Base-by-base conservation (phyloP, 2,797 vertebrate genomes). In the Tenualosa thibaudeaui region DNA sequence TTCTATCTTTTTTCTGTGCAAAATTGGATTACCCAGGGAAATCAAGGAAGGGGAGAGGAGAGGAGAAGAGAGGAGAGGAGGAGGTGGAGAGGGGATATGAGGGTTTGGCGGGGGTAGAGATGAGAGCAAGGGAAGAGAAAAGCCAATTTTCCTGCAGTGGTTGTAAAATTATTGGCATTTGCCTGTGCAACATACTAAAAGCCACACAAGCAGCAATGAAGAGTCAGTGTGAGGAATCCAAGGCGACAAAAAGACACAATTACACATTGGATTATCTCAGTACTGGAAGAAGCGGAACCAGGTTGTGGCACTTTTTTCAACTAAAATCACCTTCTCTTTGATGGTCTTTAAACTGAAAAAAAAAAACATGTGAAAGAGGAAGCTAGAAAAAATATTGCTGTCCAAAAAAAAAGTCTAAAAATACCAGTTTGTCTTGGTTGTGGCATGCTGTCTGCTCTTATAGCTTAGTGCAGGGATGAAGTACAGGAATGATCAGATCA, bases 11-110 rank as follows among this genome's bases (percentile, higher is more conserved):
- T 86, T 92, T 92, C 85, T 88, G 88, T 82, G 86, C 88, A 89
- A 89, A 93, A 93, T 93, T 88, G 91, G 91, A 90, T 94, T 90
- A 93, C 88, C 82, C 85, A 87, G 90, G 91, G 90, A 93, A 93
- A 93, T 93, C 85, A 91, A 85, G 89, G 84, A 84, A 84, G 78
- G 81, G 82, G 82, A 86, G 82, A 83, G 86, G 85, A 84, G 86
- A 46, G 81, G 56, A 60, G 58, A 22, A 15, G 60, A 62, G 62
- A 10, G 22, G 65, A 26, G 65, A 15, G 13, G 65, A 40, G 65
- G 65, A 17, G 65, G 31, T 71, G 26, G 9, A 13, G 62, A 31
- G 62, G 50, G 65, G 65, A 68, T 26, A 24, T 68, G 62, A 24
- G 62, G 62, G n/a, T 10, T 13, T 37, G 65, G 65, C 1, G 65